phyloP scores from a whole-genome alignment of 2,113 vertebrate genomes.

The Scortum barcoo region DNA sequence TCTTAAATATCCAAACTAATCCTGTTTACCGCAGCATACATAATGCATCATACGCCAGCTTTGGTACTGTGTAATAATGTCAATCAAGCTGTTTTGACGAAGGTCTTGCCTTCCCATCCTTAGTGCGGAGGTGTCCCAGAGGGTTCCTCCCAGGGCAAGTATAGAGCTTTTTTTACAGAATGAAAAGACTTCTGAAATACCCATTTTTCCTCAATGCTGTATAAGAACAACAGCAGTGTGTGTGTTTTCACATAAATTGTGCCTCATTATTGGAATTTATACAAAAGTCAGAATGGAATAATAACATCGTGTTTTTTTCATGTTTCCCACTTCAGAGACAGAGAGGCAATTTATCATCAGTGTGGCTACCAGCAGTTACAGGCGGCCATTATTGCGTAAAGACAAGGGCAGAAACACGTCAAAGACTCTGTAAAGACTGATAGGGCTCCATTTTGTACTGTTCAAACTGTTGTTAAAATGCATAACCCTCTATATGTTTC shows the following conservation, averaged over 20 bases:
- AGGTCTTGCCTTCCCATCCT: background rate
- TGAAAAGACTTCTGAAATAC: background rate
- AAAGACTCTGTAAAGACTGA: background rate
- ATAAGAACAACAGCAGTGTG: background rate
- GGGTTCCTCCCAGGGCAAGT: background rate
- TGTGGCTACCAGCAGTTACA: background rate
- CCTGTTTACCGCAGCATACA: background rate
- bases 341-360: background rate
- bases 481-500: background rate
- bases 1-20: constrained; percentile 2
- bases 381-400: background rate
- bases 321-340: background rate
- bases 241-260: background rate
- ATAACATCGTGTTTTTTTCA: background rate
- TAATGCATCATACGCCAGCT: background rate
- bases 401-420: too few relatives aligned
- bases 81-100: background rate
- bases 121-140: background rate
- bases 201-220: background rate
- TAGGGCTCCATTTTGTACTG: background rate
- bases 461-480: background rate
- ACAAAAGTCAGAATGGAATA: background rate
- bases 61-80: background rate
- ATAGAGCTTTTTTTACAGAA: background rate
- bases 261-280: background rate